Conservation (phyloP, 2,113 vertebrate genomes). For the Silurus meridionalis region DNA sequence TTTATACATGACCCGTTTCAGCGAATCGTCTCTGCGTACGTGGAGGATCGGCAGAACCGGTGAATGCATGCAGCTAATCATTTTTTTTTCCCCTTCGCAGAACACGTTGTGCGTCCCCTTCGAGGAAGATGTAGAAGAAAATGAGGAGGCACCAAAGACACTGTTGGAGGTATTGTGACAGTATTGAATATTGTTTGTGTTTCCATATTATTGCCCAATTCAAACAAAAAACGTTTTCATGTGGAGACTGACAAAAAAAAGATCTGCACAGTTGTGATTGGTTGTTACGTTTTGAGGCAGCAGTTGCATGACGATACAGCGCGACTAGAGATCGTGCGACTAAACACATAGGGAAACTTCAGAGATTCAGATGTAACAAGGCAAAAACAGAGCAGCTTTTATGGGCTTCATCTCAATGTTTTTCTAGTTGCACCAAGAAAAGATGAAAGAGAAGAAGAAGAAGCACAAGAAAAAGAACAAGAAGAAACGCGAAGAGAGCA, state of each 20-base stretch:
- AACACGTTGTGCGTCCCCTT: conserved; percentile 66
- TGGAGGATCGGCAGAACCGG: background rate
- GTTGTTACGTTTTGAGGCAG: too few species aligned
- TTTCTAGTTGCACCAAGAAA: conserved; percentile 89
- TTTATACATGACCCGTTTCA: background rate
- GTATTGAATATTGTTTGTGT: too few species aligned
- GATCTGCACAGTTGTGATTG: too few species aligned
- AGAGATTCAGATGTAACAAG: background rate
- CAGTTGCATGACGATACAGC: too few species aligned
- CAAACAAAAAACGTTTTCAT: too few species aligned
- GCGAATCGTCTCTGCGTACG: background rate
- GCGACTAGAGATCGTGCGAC: too few species aligned
- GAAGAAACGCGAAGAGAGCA: conserved; percentile 84
- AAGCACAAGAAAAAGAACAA: conserved; percentile 88
- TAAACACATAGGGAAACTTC: too few species aligned
- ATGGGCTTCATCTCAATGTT: background rate
- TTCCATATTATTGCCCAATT: too few species aligned
- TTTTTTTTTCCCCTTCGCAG: background rate
- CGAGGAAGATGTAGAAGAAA: conserved; percentile 70
- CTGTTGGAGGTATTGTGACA: conserved; percentile 80
- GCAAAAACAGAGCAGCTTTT: background rate
- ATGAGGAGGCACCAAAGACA: conserved; percentile 78
- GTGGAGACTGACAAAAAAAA: too few species aligned
- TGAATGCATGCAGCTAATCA: background rate
- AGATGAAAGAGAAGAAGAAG: conserved; percentile 88